Evolutionary conservation across 2,888 invertebrate species (phyloP).

Genomic region (Timema podura): DNA sequence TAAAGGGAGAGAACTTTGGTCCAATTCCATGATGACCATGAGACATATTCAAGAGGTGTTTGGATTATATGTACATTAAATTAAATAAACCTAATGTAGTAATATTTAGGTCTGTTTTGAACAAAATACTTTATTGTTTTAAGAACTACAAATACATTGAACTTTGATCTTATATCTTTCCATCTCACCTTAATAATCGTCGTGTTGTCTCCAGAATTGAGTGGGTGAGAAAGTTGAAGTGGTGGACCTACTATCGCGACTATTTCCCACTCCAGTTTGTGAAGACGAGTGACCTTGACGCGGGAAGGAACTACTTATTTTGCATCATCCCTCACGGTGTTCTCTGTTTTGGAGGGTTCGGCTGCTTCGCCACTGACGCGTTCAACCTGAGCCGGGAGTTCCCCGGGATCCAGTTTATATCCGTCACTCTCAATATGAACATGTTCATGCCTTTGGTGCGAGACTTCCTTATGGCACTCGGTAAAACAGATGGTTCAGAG

Average conservation of each 20-base stretch:
- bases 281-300: constrained; percentile 77
- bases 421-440: constrained; percentile 66
- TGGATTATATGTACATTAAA: no score
- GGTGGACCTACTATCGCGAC: constrained; percentile 71
- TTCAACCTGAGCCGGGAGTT: constrained; percentile 46
- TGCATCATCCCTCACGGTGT: constrained; percentile 91
- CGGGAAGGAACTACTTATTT: constrained; percentile 76
- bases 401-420: constrained; percentile 57
- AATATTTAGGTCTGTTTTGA: no score
- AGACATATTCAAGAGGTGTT: no score
- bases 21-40: no score
- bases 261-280: constrained; percentile 84
- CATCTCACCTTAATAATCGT: no score
- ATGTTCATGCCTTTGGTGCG: constrained; percentile 69
- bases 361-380: constrained; percentile 71
- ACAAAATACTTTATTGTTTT: no score
- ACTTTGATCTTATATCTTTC: no score
- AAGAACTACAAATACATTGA: no score
- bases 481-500: no score
- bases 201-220: constrained; percentile 49
- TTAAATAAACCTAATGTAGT: no score
- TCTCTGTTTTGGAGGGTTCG: constrained; percentile 73
- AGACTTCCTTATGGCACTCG: constrained; percentile 56
- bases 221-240: constrained; percentile 60
- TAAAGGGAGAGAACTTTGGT: no score